A percentile compares a stretch with the other conserved stretches of the same genome.
Evolutionary conservation across 2,797 vertebrate species (phyloP).

Genomic region (Carcharodon carcharias): DNA sequence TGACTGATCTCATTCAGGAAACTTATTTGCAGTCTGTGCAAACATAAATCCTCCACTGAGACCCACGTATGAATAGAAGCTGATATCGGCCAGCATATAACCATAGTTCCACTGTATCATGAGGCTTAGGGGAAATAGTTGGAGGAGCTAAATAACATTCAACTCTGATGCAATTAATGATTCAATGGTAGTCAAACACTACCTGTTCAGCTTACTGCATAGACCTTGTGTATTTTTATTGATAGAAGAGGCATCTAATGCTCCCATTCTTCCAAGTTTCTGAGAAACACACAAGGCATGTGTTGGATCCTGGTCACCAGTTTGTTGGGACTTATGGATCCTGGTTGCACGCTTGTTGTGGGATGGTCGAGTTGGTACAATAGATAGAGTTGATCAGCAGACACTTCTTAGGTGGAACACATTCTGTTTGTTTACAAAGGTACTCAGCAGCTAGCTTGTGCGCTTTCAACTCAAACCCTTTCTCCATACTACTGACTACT

Average conservation of each 20-base stretch:
- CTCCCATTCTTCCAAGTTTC: not conserved
- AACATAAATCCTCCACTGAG: not conserved
- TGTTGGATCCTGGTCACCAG: too few relatives aligned
- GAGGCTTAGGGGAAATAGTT: too few relatives aligned
- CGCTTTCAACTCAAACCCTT: too few relatives aligned
- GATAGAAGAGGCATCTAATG: not conserved
- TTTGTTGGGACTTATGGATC: too few relatives aligned
- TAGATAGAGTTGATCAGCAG: too few relatives aligned
- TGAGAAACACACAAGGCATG: not conserved
- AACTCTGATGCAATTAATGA: not conserved
- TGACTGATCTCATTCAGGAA: conserved; percentile 1
- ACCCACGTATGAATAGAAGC: not conserved
- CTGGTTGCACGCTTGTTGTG: too few relatives aligned
- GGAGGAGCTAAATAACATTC: not conserved
- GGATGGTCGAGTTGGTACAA: too few relatives aligned
- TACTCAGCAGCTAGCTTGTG: too few relatives aligned
- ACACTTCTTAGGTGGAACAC: too few relatives aligned
- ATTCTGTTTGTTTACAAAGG: too few relatives aligned
- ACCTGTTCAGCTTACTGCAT: not conserved
- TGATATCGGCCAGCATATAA: not conserved
- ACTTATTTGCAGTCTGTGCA: not conserved
- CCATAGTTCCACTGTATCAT: not conserved
- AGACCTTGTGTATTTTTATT: not conserved
- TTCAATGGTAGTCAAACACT: not conserved
- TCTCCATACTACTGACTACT: too few relatives aligned